Evolutionary conservation across 2,888 invertebrate species (phyloP).

Genomic region (Andrena minutula): DNA sequence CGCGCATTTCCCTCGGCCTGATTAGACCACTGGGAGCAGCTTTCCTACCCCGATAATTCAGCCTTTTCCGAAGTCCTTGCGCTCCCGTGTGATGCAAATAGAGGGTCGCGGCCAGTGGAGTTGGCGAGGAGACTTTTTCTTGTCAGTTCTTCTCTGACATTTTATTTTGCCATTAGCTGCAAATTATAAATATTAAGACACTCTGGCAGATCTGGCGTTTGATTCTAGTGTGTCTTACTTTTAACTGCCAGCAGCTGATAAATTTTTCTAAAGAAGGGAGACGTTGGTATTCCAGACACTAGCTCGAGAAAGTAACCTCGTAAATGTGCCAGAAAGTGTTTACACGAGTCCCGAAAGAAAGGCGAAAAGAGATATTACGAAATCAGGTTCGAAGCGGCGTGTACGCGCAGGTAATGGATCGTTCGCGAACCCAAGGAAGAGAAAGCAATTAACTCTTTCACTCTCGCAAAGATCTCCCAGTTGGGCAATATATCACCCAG

Average conservation of each 20-base stretch:
- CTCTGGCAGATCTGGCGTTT: too few relatives aligned
- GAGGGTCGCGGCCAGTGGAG: not conserved
- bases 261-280: too few relatives aligned
- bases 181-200: too few relatives aligned
- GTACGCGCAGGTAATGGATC: constrained; percentile 3
- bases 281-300: not conserved
- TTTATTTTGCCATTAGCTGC: not conserved
- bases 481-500: constrained; percentile 56
- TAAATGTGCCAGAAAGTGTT: constrained; percentile 7
- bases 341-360: not conserved
- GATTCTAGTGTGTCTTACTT: too few relatives aligned
- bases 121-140: not conserved
- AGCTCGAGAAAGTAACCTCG: not conserved
- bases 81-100: not conserved
- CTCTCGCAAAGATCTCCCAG: constrained; percentile 15
- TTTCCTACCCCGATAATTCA: constrained; percentile 59
- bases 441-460: constrained; percentile 59
- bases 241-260: too few relatives aligned
- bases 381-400: constrained; percentile 6
- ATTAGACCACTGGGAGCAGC: constrained; percentile 69
- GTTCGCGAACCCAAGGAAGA: not conserved
- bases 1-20: constrained; percentile 77
- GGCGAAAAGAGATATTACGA: constrained; percentile 14
- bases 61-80: constrained; percentile 34
- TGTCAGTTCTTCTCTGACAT: not conserved